These are phyloP conservation scores for Oceanodroma leucorhoa DNA, from an alignment of 2,797 vertebrate genomes.

Conservation along the genomic window DNA sequence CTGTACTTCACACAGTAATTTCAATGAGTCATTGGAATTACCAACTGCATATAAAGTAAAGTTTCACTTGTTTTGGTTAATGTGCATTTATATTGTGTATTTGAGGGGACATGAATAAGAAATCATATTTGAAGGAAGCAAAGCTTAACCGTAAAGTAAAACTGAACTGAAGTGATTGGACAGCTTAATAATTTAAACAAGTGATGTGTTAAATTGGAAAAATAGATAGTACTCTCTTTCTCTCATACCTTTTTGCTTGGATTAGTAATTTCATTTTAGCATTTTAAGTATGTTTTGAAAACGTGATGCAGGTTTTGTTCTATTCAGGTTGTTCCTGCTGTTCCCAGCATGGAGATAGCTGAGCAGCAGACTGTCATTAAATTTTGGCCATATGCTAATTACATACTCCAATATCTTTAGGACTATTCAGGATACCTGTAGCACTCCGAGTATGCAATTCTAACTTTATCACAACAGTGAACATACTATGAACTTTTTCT, in stretches of 20 bases:
- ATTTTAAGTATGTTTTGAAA: neutral
- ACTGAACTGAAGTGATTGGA: neutral
- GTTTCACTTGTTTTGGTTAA: constrained; percentile 20
- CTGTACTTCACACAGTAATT: neutral
- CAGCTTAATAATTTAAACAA: constrained; percentile 5
- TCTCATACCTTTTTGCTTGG: neutral
- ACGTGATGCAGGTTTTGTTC: neutral
- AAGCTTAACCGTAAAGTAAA: neutral
- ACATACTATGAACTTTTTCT: neutral
- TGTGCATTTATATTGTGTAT: neutral
- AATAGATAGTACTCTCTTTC: neutral
- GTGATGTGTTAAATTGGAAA: neutral
- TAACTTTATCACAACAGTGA: neutral
- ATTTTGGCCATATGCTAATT: neutral
- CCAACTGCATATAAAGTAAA: neutral
- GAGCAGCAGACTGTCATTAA: neutral
- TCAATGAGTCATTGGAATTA: neutral
- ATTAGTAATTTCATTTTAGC: neutral
- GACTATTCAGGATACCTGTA: neutral
- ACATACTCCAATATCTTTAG: neutral
- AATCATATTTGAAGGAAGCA: constrained; percentile 16
- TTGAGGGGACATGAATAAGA: neutral
- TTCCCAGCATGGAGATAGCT: fast-evolving
- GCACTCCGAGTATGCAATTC: neutral
- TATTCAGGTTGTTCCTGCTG: neutral